phyloP scores from a whole-genome alignment of 2,797 vertebrate species.

The Liparis tanakae region DNA sequence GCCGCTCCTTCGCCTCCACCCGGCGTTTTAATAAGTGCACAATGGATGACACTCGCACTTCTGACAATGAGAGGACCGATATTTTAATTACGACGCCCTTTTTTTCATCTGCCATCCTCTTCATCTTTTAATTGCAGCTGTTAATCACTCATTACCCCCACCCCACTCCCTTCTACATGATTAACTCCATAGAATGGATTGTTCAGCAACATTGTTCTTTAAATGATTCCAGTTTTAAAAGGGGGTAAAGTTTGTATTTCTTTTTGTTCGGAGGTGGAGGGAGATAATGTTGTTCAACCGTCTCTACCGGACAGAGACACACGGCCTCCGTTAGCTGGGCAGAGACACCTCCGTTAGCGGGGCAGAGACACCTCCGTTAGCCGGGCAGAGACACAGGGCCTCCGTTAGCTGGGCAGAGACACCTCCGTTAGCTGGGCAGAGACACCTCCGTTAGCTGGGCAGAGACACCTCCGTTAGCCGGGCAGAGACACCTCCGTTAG shows the following conservation, averaged over 20 bases:
- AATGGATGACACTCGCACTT: slow-evolving; percentile 97
- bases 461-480: too few species aligned
- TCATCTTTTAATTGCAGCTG: slow-evolving; percentile 99
- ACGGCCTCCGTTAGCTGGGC: too few species aligned
- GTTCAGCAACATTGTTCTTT: slow-evolving; percentile 91
- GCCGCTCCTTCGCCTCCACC: slow-evolving; percentile 88
- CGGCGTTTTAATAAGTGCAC: slow-evolving; percentile 95
- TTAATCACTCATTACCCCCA: slow-evolving; percentile 96
- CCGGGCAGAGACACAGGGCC: too few species aligned
- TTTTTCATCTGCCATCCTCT: slow-evolving; percentile 79
- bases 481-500: too few species aligned
- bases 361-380: too few species aligned
- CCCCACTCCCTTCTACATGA: slow-evolving; percentile 91
- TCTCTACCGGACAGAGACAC: neutral
- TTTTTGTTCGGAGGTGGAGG: slow-evolving; percentile 26
- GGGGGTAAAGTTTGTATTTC: slow-evolving; percentile 45
- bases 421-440: too few species aligned
- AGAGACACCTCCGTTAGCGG: too few species aligned
- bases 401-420: too few species aligned
- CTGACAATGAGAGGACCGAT: slow-evolving; percentile 97
- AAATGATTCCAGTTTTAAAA: slow-evolving; percentile 87
- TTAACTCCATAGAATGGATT: slow-evolving; percentile 92
- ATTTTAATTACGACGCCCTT: slow-evolving; percentile 96
- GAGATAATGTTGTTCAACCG: slow-evolving; percentile 13
- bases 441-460: too few species aligned